Evolutionary conservation across 2,888 invertebrate genomes (phyloP), one percentile per base, ranked within the genome.

Genomic region (Agapostemon virescens): DNA sequence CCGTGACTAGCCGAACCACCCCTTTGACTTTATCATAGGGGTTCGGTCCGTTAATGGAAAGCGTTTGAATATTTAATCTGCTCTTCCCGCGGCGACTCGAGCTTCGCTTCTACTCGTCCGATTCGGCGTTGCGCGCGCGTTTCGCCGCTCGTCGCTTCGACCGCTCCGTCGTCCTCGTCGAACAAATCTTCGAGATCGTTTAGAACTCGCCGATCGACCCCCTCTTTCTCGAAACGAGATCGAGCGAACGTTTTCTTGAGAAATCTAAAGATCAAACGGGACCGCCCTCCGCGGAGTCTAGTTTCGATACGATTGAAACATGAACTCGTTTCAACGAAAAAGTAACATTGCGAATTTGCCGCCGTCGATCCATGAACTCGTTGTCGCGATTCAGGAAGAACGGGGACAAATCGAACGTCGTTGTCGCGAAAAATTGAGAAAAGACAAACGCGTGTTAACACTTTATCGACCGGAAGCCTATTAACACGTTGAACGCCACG

Each of bases 21-120:
- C 90, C 91, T 91, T 90, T 90, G 88, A 90, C 90, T 90, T 89
- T 85, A 88, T 89, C 90, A 91, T 90, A 90, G 90, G 90, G 88
- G 86, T 81, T 86, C 87, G 90, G 86, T 81, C 86, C 87, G 90
- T 91, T 91, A 91, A 91, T 91, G 91, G 91, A 91, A 89, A 91
- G 89, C 89, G 84, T 86, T 87, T 91, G 87, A 91, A 91, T 91
- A 89, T 90, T 91, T 91, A 87, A 91, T 89, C 84, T 52, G 30
- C 77, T 77, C 49, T 64, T 71, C 66, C 71, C 55, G 82, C 80
- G 78, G 72, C 68, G 69, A 81, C 77, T 67, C 81, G 72, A 77
- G 61, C 72, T 55, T n/a, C 55, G 69, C 67, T 70, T 64, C 69
- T 49, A 77, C 45, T 67, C 73, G 79, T 61, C 74, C 82, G 38